Conservation (phyloP, 2,888 invertebrate genomes). For the Drosophila rellima region DNA sequence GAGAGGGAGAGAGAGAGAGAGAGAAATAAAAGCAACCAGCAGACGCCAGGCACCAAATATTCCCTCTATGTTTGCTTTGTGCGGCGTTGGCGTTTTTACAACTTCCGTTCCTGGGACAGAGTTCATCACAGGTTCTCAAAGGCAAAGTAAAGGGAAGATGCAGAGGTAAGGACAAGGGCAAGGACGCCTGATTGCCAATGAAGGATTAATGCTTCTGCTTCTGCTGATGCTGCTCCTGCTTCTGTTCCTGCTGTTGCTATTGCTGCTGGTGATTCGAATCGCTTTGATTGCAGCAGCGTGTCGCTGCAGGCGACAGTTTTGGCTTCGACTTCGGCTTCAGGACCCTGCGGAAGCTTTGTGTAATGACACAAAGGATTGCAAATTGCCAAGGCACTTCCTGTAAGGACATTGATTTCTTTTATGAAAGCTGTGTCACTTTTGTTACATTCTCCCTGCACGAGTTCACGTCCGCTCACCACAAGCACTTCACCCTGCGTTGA, state of each 20-base stretch:
- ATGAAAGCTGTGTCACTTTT: conserved; percentile 27
- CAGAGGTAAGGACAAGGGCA: conserved; percentile 29
- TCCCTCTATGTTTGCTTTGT: conserved; percentile 70
- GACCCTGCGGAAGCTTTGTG: conserved; percentile 78
- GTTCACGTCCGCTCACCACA: conserved; percentile 1
- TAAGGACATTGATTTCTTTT: conserved; percentile 72
- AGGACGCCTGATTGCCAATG: conserved; percentile 75
- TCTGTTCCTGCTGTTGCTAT: conserved; percentile 15
- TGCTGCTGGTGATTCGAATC: conserved; percentile 53
- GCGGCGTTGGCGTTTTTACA: conserved; percentile 80
- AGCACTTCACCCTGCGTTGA: conserved; percentile 1
- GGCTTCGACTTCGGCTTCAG: conserved; percentile 3
- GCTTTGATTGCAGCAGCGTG: conserved; percentile 72
- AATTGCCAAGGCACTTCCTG: conserved; percentile 82
- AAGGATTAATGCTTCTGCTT: conserved; percentile 69
- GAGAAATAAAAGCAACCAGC: conserved; percentile 49
- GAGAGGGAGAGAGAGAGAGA: conserved; percentile 15
- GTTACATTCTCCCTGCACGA: conserved; percentile 1
- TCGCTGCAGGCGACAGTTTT: conserved; percentile 66
- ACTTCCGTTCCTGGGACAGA: conserved; percentile 66
- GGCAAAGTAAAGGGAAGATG: conserved; percentile 5
- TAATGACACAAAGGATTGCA: conserved; percentile 84
- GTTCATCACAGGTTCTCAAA: conserved; percentile 71
- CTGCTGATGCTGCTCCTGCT: conserved; percentile 20
- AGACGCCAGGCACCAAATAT: conserved; percentile 56